Base-by-base conservation (phyloP, 2,113 vertebrate species). In the Haliaeetus leucogaster region DNA sequence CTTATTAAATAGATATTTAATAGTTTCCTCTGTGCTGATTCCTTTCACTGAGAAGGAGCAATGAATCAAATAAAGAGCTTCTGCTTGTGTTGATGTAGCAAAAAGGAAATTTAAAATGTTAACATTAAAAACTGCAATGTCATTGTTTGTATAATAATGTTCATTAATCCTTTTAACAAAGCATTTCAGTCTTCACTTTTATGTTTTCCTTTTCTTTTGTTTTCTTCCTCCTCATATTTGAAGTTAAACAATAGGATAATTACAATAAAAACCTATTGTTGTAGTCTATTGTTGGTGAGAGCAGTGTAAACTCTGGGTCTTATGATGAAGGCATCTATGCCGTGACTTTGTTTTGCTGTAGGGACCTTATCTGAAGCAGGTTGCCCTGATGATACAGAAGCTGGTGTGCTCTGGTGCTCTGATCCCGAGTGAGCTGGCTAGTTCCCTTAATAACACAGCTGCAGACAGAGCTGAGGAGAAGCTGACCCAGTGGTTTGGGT, bases 1-100 rank as follows among this genome's bases (percentile, higher is more conserved):
- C 30, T 90, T 89, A 55, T n/a, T 94, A 90, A 83, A 79, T 86
- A 91, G 52, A 32, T 86, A 71, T 74, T 92, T 89, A 93, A 74
- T 86, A 83, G 50, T 29, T 70, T 95, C 80, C 20, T 59, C n/a
- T 56, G 8, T 82, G 48, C 12, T 74, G 42, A 71, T 67, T 82
- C 11, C 56, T 93, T 89, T 95, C 74, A 67, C 34, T 84, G 47
- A 82, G 78, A 73, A 87, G n/a, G 20, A 81, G 4, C 21, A 59
- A 82, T 79, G 40, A 89, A 65, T 92, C 52, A 71, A 82, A 73
- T 36, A 4, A 93, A 72, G 47, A 90, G 18, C 14, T 82, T 81
- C n/a, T 86, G 65, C 42, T 52, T 91, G 9, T 50, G 19, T 72
- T 80, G 43, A 29, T 82, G 78, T 4, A 1, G 22, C 16, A 79